These are phyloP conservation scores for Amphiprion ocellaris DNA, from an alignment of 2,113 vertebrate genomes.

Conservation along the genomic window DNA sequence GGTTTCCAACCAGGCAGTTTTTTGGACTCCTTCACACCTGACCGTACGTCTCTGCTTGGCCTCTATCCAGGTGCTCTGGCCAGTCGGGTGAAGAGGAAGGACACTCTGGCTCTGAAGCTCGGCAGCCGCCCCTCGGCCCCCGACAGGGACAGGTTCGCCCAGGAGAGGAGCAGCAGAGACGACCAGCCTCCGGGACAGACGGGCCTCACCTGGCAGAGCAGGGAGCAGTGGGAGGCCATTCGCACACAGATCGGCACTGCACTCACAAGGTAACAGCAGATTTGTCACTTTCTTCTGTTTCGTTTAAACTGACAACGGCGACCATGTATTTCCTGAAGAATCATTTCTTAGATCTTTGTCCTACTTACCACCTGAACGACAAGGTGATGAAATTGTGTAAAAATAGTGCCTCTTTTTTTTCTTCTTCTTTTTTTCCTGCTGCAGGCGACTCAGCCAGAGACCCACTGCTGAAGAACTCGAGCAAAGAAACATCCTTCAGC, in stretches of 20 bases:
- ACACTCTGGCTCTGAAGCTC: slow-evolving; percentile 96
- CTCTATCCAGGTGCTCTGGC: slow-evolving; percentile 88
- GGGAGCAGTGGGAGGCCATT: slow-evolving; percentile 97
- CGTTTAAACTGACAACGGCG: slow-evolving; percentile 10
- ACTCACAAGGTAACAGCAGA: slow-evolving; percentile 87
- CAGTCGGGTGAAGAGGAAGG: slow-evolving; percentile 96
- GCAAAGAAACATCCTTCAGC: slow-evolving; percentile 97
- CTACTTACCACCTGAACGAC: slow-evolving; percentile 63
- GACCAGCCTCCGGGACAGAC: slow-evolving; percentile 84
- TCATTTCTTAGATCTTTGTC: slow-evolving; percentile 58
- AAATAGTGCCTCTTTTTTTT: slow-evolving; percentile 53
- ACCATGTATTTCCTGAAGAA: slow-evolving; percentile 36
- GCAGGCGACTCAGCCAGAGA: slow-evolving; percentile 95
- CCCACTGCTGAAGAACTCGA: slow-evolving; percentile 96
- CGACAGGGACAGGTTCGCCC: slow-evolving; percentile 78
- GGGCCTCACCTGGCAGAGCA: slow-evolving; percentile 93
- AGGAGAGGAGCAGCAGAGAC: slow-evolving; percentile 77
- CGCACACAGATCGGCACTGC: slow-evolving; percentile 95
- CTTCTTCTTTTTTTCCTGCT: slow-evolving; percentile 20
- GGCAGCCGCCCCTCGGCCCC: slow-evolving; percentile 85
- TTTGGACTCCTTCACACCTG: not conserved
- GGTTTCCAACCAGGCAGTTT: not conserved
- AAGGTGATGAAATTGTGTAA: slow-evolving; percentile 66
- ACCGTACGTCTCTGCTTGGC: slow-evolving; percentile 14
- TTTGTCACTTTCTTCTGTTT: not conserved